Base-by-base conservation (phyloP, 2,797 vertebrate genomes). In the Helostoma temminkii region DNA sequence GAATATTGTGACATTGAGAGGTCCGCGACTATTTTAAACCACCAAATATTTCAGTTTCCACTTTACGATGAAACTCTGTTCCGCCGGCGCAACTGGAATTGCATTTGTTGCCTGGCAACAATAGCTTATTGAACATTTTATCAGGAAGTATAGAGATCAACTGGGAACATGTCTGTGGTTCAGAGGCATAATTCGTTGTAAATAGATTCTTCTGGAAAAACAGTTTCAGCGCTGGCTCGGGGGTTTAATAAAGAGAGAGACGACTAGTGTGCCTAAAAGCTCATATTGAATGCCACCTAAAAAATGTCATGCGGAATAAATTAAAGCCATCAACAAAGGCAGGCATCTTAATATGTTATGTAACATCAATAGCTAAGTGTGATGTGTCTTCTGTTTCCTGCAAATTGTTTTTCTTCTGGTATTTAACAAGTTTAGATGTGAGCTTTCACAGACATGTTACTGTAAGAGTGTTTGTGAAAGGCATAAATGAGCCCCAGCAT, bases 41-140 rank as follows among this genome's bases (percentile, higher is more conserved):
- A 50, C 61, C n/a, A 45, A 77, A 62, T 30, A 74, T 78, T 81
- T 76, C 39, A 28, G 32, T 82, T 75, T 34, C 16, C 56, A 41
- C 52, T 76, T 78, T 73, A 57, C 25, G 15, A 9, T 18, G 11
- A 76, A 80, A 76, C 57, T 64, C 58, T 24, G 47, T 66, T 76
- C 70, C 10, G 9, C 58, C 10, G 4, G 65, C 18, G 2, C 2
- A 15, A 30, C 58, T 1, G 7, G 62, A 72, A 78, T 83, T 78
- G 63, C 67, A 66, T 87, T 81, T 74, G 89, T 86, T 86, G 82
- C 88, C 74, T 59, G 66, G 87, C 83, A 89, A 86, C 82, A 2
- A 68, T 61, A 53, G 79, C 76, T 86, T 88, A 86, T 89, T 91
- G 87, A 85, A 80, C 76, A 54, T 83, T 87, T 88, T 80, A 88